These are phyloP conservation scores for Cremastinae sp. DNA, from an alignment of 2,888 invertebrate species.

Conservation along the genomic window DNA sequence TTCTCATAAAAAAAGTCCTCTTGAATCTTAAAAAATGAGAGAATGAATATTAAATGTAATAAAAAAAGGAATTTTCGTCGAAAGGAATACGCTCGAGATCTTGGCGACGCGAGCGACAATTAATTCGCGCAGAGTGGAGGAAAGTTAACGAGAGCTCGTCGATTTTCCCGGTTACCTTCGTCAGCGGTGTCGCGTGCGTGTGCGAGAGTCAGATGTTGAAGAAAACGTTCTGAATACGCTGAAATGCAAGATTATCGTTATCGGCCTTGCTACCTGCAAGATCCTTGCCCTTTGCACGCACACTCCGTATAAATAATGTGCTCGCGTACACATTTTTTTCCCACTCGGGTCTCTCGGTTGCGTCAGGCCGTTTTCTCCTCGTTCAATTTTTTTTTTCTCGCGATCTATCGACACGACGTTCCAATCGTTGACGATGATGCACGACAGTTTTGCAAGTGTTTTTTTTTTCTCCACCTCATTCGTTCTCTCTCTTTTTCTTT, in stretches of 20 bases:
- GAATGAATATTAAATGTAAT: too few species aligned
- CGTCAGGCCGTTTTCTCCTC: too few species aligned
- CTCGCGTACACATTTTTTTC: background rate
- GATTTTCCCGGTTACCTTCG: constrained; percentile 58
- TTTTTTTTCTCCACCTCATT: too few species aligned
- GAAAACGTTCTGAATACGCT: too few species aligned
- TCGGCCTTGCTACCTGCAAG: constrained; percentile 77
- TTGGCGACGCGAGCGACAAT: constrained; percentile 1
- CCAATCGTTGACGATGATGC: constrained; percentile 38
- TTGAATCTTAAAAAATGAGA: too few species aligned
- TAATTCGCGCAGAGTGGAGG: constrained; percentile 34
- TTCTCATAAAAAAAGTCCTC: too few species aligned
- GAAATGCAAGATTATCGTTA: constrained; percentile 59
- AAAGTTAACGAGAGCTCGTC: constrained; percentile 43
- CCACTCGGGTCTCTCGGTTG: constrained; percentile 29
- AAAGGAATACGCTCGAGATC: too few species aligned
- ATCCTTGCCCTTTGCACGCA: constrained; percentile 77
- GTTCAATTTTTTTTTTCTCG: too few species aligned
- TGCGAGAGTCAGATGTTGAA: too few species aligned
- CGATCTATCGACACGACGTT: constrained; percentile 30
- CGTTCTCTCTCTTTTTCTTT: background rate
- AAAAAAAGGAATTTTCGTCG: too few species aligned
- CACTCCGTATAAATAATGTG: constrained; percentile 20
- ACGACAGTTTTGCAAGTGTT: constrained; percentile 7
- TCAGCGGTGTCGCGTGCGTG: too few species aligned